Evolutionary conservation across 2,888 invertebrate genomes (phyloP).

Genomic region (Sinodicranocentrus sp.): DNA sequence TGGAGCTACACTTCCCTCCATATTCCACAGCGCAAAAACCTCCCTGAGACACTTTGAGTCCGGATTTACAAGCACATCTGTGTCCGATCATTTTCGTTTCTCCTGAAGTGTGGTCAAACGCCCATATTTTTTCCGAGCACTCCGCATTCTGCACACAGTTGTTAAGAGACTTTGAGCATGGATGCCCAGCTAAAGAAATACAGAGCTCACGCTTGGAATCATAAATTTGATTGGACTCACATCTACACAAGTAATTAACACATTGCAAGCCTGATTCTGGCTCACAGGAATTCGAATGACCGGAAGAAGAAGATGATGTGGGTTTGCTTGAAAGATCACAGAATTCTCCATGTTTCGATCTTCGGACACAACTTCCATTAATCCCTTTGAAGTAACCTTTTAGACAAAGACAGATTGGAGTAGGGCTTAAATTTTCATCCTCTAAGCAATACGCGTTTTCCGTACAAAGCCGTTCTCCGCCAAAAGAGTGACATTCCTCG

Average conservation of each 20-base stretch:
- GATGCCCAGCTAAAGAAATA: slow-evolving; percentile 53
- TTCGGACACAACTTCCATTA: slow-evolving; percentile 63
- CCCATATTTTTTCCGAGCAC: slow-evolving; percentile 66
- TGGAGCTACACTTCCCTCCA: slow-evolving; percentile 61
- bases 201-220: slow-evolving; percentile 62
- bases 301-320: slow-evolving; percentile 18
- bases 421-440: slow-evolving; percentile 49
- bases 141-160: slow-evolving; percentile 67
- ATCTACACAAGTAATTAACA: slow-evolving; percentile 59
- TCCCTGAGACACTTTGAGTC: slow-evolving; percentile 61
- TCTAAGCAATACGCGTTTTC: slow-evolving; percentile 68
- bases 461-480: slow-evolving; percentile 63
- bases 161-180: slow-evolving; percentile 60
- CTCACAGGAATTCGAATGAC: slow-evolving; percentile 46
- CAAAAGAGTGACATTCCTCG: slow-evolving; percentile 61
- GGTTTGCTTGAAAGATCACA: slow-evolving; percentile 59
- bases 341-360: slow-evolving; percentile 59
- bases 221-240: slow-evolving; percentile 65
- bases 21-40: slow-evolving; percentile 68
- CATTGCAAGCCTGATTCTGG: slow-evolving; percentile 65
- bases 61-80: slow-evolving; percentile 57
- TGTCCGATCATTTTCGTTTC: slow-evolving; percentile 67
- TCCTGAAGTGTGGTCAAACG: slow-evolving; percentile 63
- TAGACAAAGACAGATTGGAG: slow-evolving; percentile 67
- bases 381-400: slow-evolving; percentile 66